Conservation (phyloP, 2,113 vertebrate species). For the Edolisoma coerulescens region DNA sequence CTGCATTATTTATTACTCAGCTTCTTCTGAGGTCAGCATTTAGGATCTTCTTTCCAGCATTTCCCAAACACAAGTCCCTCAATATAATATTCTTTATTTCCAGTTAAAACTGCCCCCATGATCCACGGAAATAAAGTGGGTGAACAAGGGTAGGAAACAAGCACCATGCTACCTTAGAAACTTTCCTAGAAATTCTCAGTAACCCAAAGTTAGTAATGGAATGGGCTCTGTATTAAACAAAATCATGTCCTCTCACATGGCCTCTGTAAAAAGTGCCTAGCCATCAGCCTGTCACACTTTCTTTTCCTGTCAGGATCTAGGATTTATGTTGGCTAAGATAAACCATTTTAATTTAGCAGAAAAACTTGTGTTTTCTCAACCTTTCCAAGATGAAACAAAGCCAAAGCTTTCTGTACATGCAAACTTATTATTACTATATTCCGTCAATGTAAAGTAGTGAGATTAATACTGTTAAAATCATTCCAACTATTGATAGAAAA, state of each 20-base stretch:
- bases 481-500: not conserved
- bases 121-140: not conserved
- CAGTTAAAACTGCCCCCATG: not conserved
- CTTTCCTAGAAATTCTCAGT: not conserved
- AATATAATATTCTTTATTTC: not conserved
- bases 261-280: not conserved
- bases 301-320: not conserved
- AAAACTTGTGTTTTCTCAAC: not conserved
- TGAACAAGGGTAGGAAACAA: not conserved
- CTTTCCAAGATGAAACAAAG: not conserved
- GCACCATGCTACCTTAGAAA: not conserved
- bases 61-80: not conserved
- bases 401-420: not conserved
- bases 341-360: not conserved
- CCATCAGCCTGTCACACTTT: not conserved
- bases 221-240: not conserved
- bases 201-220: not conserved
- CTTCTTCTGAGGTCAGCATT: not conserved
- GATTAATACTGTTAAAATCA: not conserved
- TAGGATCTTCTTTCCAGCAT: not conserved
- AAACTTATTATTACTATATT: not conserved
- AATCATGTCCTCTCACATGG: accelerated
- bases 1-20: not conserved
- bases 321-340: not conserved
- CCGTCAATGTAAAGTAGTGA: not conserved